Evolutionary conservation across 2,888 invertebrate genomes (phyloP).

Genomic region (Ethmia dodecea): DNA sequence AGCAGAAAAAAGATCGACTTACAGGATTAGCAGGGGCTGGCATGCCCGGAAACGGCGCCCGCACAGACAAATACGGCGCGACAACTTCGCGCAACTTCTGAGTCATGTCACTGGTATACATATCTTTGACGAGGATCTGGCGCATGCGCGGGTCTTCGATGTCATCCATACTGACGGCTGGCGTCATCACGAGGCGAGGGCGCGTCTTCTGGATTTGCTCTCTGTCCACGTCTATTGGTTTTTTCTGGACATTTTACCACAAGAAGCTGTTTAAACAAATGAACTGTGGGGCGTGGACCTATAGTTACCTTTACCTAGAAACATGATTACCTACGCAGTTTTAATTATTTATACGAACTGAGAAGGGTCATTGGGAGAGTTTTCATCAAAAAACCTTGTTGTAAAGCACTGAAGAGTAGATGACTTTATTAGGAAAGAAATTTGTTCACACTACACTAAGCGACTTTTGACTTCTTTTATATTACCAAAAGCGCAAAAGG

Average conservation of each 20-base stretch:
- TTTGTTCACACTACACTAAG: no score
- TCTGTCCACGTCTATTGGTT: constrained; percentile 25
- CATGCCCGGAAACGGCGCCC: constrained; percentile 24
- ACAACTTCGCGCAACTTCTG: constrained; percentile 17
- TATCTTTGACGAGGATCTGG: constrained; percentile 28
- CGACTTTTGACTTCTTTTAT: no score
- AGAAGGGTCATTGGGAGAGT: background rate
- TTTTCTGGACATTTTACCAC: constrained; percentile 23
- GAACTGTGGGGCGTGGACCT: background rate
- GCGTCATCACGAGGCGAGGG: constrained; percentile 48
- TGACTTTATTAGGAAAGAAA: no score
- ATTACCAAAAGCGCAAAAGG: no score
- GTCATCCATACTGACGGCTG: constrained; percentile 47
- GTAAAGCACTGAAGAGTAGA: background rate
- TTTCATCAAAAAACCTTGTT: background rate
- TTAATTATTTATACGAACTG: background rate
- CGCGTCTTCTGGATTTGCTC: constrained; percentile 32
- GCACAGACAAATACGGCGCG: constrained; percentile 13
- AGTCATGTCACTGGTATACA: constrained; percentile 35
- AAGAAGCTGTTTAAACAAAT: background rate
- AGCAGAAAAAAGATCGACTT: no score
- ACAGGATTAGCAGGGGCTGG: constrained; percentile 30
- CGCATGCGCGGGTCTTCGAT: constrained; percentile 28
- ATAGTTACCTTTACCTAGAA: background rate
- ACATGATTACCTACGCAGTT: background rate